These are phyloP conservation scores for Lethrus apterus DNA, from an alignment of 1,140 invertebrate genomes.

Conservation along the genomic window DNA sequence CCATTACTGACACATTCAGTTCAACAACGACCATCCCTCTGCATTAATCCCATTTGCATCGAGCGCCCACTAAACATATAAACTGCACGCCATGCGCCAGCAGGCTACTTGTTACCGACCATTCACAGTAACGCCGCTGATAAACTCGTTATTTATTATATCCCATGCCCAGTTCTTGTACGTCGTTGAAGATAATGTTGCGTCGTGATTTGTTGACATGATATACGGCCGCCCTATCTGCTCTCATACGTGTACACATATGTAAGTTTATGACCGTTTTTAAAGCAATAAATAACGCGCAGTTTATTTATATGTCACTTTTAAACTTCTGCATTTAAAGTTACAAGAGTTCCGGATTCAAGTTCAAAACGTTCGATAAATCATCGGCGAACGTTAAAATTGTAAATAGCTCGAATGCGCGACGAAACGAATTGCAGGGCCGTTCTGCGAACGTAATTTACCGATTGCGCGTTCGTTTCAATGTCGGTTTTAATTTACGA, in stretches of 20 bases:
- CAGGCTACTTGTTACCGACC: conserved; percentile 14
- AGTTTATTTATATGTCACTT: neutral
- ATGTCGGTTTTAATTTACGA: too few species aligned
- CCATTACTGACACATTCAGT: conserved; percentile 24
- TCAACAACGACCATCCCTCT: too few species aligned
- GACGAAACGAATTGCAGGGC: too few species aligned
- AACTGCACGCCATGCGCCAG: conserved; percentile 18
- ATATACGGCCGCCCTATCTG: conserved; percentile 6
- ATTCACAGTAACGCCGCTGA: conserved; percentile 15
- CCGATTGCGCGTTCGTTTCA: too few species aligned
- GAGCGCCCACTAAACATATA: conserved; percentile 15
- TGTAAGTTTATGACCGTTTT: neutral
- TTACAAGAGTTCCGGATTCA: too few species aligned
- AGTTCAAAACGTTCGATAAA: too few species aligned
- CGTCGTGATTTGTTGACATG: conserved; percentile 25
- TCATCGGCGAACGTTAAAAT: too few species aligned
- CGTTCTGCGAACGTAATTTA: too few species aligned
- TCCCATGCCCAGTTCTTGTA: conserved; percentile 21
- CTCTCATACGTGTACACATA: neutral
- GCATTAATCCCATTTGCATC: too few species aligned
- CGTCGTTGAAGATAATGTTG: conserved; percentile 25
- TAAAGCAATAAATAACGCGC: neutral
- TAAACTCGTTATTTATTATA: conserved; percentile 25
- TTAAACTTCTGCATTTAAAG: too few species aligned
- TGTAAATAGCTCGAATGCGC: too few species aligned